phyloP scores from a whole-genome alignment of 2,888 invertebrate species.

The Pachydiplax longipennis region DNA sequence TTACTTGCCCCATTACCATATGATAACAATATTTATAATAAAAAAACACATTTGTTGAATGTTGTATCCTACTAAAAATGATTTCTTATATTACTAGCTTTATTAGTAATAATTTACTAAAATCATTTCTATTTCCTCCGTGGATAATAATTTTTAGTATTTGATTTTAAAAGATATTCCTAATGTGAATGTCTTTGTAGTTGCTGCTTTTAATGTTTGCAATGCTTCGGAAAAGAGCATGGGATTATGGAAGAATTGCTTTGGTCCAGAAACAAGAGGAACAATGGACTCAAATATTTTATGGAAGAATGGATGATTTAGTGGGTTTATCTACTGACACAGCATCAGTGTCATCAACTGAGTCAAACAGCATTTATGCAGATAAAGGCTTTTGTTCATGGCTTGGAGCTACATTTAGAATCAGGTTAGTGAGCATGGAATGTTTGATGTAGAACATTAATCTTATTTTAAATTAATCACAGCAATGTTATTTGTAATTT shows the following conservation, averaged over 20 bases:
- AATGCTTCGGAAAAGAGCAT: constrained; percentile 85
- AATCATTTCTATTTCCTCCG: neutral
- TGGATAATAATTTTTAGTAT: neutral
- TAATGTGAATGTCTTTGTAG: constrained; percentile 58
- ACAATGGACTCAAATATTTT: constrained; percentile 91
- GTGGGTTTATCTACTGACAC: constrained; percentile 61
- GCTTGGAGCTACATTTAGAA: constrained; percentile 83
- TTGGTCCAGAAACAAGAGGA: constrained; percentile 83
- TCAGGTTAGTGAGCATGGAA: constrained; percentile 65
- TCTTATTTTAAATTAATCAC: too few species aligned
- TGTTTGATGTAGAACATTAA: too few species aligned
- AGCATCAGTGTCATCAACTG: constrained; percentile 62
- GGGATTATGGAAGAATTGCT: constrained; percentile 94
- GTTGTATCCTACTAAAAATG: too few species aligned
- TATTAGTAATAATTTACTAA: neutral
- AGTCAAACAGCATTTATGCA: constrained; percentile 64
- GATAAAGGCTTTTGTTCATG: constrained; percentile 87
- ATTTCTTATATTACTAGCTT: neutral
- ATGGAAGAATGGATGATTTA: constrained; percentile 66
- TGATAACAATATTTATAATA: too few species aligned
- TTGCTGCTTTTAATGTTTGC: constrained; percentile 77
- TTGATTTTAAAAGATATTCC: neutral
- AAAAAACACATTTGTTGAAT: too few species aligned
- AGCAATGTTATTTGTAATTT: too few species aligned
- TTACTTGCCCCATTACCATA: too few species aligned